Conservation (phyloP, 2,797 vertebrate genomes). For the Eidolon dupreanum region DNA sequence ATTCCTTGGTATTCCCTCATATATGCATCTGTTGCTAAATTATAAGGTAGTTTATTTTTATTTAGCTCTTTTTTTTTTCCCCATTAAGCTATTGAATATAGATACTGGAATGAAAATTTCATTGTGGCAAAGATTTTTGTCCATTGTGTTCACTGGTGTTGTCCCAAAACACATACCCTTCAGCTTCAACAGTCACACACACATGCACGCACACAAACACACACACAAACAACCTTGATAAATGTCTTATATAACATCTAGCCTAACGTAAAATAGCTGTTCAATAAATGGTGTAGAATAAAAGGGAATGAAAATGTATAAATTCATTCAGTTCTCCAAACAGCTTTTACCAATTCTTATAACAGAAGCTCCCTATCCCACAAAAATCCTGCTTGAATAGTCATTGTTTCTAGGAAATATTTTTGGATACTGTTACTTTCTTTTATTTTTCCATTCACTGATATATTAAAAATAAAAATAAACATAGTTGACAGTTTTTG, state of each 20-base stretch:
- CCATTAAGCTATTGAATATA: neutral
- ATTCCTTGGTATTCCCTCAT: neutral
- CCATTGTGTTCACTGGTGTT: neutral
- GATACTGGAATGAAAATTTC: neutral
- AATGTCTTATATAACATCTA: neutral
- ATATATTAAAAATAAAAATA: neutral
- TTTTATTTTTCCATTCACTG: neutral
- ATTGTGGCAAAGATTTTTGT: neutral
- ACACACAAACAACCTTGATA: neutral
- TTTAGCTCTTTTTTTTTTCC: neutral
- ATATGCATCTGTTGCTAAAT: neutral
- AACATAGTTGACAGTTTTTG: neutral
- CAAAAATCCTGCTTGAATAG: neutral
- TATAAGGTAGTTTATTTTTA: neutral
- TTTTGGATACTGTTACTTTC: neutral
- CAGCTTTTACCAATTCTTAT: neutral
- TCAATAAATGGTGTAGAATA: neutral
- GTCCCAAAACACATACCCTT: neutral
- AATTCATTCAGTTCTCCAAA: neutral
- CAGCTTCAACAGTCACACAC: too few relatives aligned
- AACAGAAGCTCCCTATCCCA: neutral
- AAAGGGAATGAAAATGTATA: neutral
- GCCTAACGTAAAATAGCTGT: neutral
- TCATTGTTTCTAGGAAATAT: constrained; percentile 1
- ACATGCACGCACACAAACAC: too few relatives aligned